Percentiles rank a stretch among this genome's conserved stretches.
Evolutionary conservation across 2,888 invertebrate species (phyloP).

Genomic region (Tanytarsus gracilentus): DNA sequence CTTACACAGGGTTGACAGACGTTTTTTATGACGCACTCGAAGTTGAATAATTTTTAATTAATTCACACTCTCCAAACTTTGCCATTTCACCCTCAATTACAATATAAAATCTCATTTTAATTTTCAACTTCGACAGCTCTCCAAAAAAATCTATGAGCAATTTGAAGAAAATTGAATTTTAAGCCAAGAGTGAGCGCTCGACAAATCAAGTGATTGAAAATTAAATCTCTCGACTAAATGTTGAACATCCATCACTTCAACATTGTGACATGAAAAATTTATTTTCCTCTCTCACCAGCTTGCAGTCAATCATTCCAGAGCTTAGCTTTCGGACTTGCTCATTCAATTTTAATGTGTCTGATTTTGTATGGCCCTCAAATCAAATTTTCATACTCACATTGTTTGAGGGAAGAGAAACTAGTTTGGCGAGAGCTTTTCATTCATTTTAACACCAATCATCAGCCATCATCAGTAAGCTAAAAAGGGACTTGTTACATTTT

Average conservation of each 20-base stretch:
- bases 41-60: too few relatives aligned
- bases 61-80: too few relatives aligned
- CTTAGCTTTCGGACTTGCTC: not conserved
- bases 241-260: conserved; percentile 13
- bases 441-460: not conserved
- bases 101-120: too few relatives aligned
- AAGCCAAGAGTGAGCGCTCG: not conserved
- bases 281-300: not conserved
- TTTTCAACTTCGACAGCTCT: too few relatives aligned
- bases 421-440: not conserved
- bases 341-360: conserved; percentile 12
- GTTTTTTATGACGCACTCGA: too few relatives aligned
- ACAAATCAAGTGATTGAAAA: conserved; percentile 14
- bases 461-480: too few relatives aligned
- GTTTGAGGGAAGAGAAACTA: not conserved
- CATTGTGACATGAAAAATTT: conserved; percentile 7
- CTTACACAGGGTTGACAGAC: too few relatives aligned
- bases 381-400: conserved; percentile 3
- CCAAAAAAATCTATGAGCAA: too few relatives aligned
- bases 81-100: too few relatives aligned
- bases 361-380: conserved; percentile 2
- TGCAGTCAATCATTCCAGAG: not conserved
- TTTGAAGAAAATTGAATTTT: conserved; percentile 4
- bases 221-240: conserved; percentile 13
- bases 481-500: too few relatives aligned